A percentile compares a stretch with the other conserved stretches of the same genome.
Evolutionary conservation across 2,888 invertebrate species (phyloP).

Genomic region (Mythimna ferrago): DNA sequence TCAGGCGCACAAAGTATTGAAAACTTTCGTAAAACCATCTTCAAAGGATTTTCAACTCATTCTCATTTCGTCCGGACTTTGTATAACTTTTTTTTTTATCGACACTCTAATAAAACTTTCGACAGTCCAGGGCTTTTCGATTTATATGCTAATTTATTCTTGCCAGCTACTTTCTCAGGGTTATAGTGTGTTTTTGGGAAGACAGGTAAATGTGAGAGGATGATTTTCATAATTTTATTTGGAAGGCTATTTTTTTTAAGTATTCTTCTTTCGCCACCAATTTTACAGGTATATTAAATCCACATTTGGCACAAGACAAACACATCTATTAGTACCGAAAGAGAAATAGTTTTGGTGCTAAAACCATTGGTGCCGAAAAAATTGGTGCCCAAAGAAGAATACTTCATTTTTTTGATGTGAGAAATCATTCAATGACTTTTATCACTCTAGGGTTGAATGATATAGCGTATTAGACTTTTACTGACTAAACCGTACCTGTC

Average conservation of each 20-base stretch:
- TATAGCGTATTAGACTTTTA: too few species aligned
- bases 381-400: too few species aligned
- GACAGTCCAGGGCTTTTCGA: conserved; percentile 62
- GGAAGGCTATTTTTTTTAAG: background rate
- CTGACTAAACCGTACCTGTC: too few species aligned
- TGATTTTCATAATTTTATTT: conserved; percentile 5
- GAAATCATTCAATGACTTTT: too few species aligned
- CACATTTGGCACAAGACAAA: too few species aligned
- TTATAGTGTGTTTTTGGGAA: conserved; percentile 34
- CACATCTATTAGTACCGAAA: too few species aligned
- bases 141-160: conserved; percentile 67
- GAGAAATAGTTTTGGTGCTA: too few species aligned
- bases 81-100: conserved; percentile 62
- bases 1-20: conserved; percentile 52
- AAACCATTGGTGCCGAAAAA: too few species aligned
- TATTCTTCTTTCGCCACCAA: too few species aligned
- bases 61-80: conserved; percentile 60
- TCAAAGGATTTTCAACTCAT: conserved; percentile 66
- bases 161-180: conserved; percentile 51
- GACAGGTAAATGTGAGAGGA: conserved; percentile 31
- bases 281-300: too few species aligned
- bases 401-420: too few species aligned
- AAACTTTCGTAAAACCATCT: conserved; percentile 55
- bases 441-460: too few species aligned
- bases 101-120: conserved; percentile 63